phyloP scores from a whole-genome alignment of 2,113 vertebrate species.

The Bufo bufo region DNA sequence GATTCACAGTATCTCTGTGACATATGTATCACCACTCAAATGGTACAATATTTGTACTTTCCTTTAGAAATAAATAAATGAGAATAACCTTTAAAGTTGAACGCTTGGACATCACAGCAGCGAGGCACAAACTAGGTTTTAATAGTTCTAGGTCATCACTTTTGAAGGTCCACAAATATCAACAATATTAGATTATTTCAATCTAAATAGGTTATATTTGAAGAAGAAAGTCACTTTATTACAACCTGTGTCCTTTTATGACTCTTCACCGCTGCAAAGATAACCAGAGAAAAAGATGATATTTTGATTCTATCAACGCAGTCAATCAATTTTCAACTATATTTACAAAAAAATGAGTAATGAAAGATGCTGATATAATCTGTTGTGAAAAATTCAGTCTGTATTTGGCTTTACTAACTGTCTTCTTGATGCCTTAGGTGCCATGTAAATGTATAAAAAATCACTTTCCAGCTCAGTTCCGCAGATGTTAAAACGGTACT shows the following conservation, averaged over 20 bases:
- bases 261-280: neutral
- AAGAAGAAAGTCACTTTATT: neutral
- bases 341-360: neutral
- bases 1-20: neutral
- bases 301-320: neutral
- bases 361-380: neutral
- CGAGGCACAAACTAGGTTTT: neutral
- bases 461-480: too few relatives aligned
- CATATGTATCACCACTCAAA: neutral
- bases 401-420: neutral
- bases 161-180: conserved; percentile 18
- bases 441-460: neutral
- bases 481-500: too few relatives aligned
- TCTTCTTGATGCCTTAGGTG: neutral
- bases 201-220: neutral
- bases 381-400: neutral
- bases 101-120: neutral
- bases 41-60: neutral
- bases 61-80: neutral
- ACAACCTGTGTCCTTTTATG: neutral
- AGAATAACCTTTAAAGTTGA: conserved; percentile 6
- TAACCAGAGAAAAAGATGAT: neutral
- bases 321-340: neutral
- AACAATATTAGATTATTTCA: neutral
- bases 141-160: conserved; percentile 1